phyloP scores from a whole-genome alignment of 2,113 vertebrate species.

The Lophius piscatorius region DNA sequence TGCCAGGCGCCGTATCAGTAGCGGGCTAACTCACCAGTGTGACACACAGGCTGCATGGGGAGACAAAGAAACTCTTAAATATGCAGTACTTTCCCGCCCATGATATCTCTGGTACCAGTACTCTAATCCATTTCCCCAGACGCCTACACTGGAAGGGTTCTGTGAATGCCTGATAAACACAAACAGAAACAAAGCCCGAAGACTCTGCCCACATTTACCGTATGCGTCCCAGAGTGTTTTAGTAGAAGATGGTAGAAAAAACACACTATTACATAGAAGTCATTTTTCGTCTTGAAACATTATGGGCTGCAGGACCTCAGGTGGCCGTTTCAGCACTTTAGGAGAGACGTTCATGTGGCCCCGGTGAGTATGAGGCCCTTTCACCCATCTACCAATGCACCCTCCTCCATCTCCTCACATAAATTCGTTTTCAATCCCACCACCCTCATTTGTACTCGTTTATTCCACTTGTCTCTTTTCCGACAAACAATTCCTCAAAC shows the following conservation, averaged over 20 bases:
- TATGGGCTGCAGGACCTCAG: constrained; percentile 22
- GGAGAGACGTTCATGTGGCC: no score
- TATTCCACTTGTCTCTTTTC: constrained; percentile 14
- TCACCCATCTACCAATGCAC: not conserved
- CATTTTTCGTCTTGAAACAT: constrained; percentile 38
- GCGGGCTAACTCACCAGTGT: constrained; percentile 39
- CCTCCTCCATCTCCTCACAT: constrained; percentile 12
- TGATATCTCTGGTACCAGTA: constrained; percentile 69
- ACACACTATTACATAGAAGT: constrained; percentile 34
- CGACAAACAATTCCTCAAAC: constrained; percentile 44
- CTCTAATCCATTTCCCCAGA: constrained; percentile 79
- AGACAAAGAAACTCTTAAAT: constrained; percentile 69
- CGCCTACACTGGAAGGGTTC: constrained; percentile 75
- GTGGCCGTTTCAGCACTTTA: constrained; percentile 31
- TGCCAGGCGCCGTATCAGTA: constrained; percentile 63
- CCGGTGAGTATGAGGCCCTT: no score
- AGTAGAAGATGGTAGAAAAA: constrained; percentile 39
- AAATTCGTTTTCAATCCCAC: constrained; percentile 1
- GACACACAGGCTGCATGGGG: constrained; percentile 62
- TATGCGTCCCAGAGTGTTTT: constrained; percentile 48
- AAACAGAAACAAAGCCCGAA: constrained; percentile 71
- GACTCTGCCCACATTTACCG: constrained; percentile 72
- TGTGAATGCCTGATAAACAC: constrained; percentile 77
- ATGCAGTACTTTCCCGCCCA: constrained; percentile 65
- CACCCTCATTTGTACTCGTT: constrained; percentile 16